phyloP scores from a whole-genome alignment of 2,888 invertebrate genomes.

The Luperina testacea region DNA sequence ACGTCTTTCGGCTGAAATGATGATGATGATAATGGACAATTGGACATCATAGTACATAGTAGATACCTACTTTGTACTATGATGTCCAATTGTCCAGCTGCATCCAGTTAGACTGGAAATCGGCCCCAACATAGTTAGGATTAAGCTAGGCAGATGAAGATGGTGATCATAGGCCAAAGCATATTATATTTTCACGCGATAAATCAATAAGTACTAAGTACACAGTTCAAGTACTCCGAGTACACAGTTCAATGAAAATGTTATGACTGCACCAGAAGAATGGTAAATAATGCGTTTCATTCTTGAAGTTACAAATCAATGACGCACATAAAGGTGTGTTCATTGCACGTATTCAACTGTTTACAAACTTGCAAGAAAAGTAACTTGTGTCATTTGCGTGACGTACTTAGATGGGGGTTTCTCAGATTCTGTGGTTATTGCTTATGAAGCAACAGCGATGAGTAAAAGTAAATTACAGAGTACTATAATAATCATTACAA shows the following conservation, averaged over 20 bases:
- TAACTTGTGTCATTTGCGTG: not conserved
- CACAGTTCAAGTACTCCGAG: too few relatives aligned
- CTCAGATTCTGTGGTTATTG: not conserved
- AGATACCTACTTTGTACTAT: too few relatives aligned
- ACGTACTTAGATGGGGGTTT: conserved; percentile 16
- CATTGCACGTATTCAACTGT: not conserved
- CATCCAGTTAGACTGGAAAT: too few relatives aligned
- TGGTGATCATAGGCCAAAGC: not conserved
- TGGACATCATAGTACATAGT: too few relatives aligned
- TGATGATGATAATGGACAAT: too few relatives aligned
- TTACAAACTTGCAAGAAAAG: not conserved
- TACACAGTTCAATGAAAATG: not conserved
- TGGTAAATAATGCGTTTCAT: not conserved
- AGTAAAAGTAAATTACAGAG: conserved; percentile 3
- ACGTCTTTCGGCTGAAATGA: too few relatives aligned
- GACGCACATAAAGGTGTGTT: not conserved
- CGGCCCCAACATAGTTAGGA: too few relatives aligned
- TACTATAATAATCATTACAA: not conserved
- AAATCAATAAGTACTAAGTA: not conserved
- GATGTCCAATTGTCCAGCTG: too few relatives aligned
- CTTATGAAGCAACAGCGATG: not conserved
- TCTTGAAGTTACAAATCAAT: not conserved
- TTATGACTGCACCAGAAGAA: not conserved
- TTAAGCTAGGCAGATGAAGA: not conserved
- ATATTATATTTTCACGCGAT: not conserved